Evolutionary conservation across 2,888 invertebrate species (phyloP), one percentile per base, ranked within the genome.

Genomic region (Helicoverpa assulta): DNA sequence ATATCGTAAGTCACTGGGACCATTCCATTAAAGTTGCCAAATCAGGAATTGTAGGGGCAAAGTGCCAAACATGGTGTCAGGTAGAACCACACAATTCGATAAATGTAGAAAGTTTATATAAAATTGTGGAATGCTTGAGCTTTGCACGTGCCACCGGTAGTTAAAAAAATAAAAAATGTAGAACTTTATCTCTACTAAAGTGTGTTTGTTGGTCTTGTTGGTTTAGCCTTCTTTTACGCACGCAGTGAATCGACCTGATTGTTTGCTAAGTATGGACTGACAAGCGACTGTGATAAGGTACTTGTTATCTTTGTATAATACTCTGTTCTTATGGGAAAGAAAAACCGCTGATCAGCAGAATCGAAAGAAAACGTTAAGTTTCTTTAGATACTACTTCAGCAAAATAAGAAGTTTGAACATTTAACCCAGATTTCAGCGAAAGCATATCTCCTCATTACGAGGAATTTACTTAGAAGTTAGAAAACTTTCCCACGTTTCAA

Each of bases 1-100:
- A 66, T 69, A 60, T 51, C 53, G 73, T 63, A 43, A 67, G 61
- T 71, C 63, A 71, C 70, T 60, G 60, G 6, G 53, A 58, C 63
- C 51, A 57, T 70, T 68, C 54, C 43, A 51, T 71, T 61, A 58
- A 62, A 69, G 70, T 73, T 57, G 43, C 66, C 59, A 56, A 57
- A 37, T 61, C 56, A 19, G 54, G 37, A n/a, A 57, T 40, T 26
- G 56, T 47, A 43, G 29, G 5, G 66, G 81, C 70, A 55, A 58
- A 54, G 52, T 70, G 73, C 67, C 78, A 73, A 62, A 68, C 18
- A 56, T 66, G 50, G 37, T 12, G 51, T 57, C 70, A 75, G 58
- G 53, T 78, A 77, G n/a, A 43, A 57, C 10, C 16, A 61, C 10
- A 61, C 10, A 18, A 3, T 16, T 33, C 29, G 29, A 10, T 58